Evolutionary conservation across 2,888 invertebrate genomes (phyloP), one percentile per base, ranked within the genome.

Genomic region (Euplexia lucipara): DNA sequence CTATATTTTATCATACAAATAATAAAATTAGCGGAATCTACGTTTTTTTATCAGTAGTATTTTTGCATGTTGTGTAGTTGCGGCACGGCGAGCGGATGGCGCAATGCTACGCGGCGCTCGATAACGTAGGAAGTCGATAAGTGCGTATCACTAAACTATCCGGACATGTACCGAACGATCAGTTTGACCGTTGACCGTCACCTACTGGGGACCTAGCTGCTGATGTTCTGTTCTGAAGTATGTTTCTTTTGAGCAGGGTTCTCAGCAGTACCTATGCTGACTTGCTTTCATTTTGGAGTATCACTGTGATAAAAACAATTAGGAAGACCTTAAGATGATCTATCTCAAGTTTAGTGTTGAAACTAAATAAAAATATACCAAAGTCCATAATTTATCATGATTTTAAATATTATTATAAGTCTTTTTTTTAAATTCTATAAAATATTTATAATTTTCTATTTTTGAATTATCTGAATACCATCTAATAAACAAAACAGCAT

Each of bases 71-170:
- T 41, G 42, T 60, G 66, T 70, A 45, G 72, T 70, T 71, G 75
- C 70, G 76, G 73, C 72, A 59, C 70, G 69, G 78, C 57, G 53
- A 81, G 81, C 91, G 91, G 91, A 89, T 91, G 87, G 86, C 86
- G 75, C 74, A 78, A 66, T 79, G 84, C 69, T 54, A 77, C 83
- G 76, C 79, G 70, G 52, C 60, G 75, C 37, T 71, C 77, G 81
- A 86, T 92, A 93, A 92, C 89, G 82, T 88, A 91, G 93, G 93
- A 93, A 90, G 90, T 83, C 82, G 93, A 93, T 93, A 92, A 86
- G 75, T 75, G 72, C 75, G 78, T 86, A 88, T 89, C 87, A 70
- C 61, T 69, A 70, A 68, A 65, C 67, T 80, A 82, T 78, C 84
- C 68, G 65, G 56, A 71, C 81, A 73, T 86, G 84, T 84, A 83